Base-by-base conservation (phyloP, 1,140 invertebrate species). In the Pollicipes pollicipes region DNA sequence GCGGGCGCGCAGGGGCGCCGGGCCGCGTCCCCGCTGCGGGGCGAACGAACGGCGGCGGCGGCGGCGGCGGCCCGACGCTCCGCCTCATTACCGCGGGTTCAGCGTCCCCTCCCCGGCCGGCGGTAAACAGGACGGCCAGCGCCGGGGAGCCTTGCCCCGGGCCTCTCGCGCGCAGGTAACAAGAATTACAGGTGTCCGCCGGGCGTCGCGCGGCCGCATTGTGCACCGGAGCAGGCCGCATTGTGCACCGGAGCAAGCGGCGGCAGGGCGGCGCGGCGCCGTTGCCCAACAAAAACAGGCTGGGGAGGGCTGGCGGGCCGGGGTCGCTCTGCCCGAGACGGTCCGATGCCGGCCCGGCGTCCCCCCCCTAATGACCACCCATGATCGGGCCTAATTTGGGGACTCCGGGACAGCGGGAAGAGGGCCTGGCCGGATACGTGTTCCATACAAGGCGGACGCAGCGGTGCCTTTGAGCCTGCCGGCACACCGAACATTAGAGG, bases 101-200 rank as follows among this genome's bases (percentile, higher is more conserved):
- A 58, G 45, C 45, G 45, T 58, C 45, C 45, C 45, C 45, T 10
- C 13, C 45, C 10, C 6, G 45, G 6, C 45, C 13, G 10, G 13
- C 45, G 45, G 45, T 21, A 13, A 58, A 6, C 45, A 6, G 45
- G 13, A 10, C 3, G 13, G 2, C 45, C 6, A 21, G 13, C 45
- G 45, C 13, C 17, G 45, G 24, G 45, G 45, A 58, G 45, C 45
- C 45, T 58, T 58, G 45, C 45, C 45, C 13, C 45, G 17, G 45
- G 45, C 45, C 45, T 10, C 6, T 21, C 45, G 45, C 45, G 45
- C 45, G 45, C 45, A 24, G 45, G 13, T 58, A 58, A 58, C 45
- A 58, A 58, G 45, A 58, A 58, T 58, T 58, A 58, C 45, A 58
- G 45, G 45, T 58, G 45, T 58, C 45, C 45, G 45, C 45, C 45